Evolutionary conservation across 1,140 invertebrate genomes (phyloP).

Genomic region (Archivesica marissinica): DNA sequence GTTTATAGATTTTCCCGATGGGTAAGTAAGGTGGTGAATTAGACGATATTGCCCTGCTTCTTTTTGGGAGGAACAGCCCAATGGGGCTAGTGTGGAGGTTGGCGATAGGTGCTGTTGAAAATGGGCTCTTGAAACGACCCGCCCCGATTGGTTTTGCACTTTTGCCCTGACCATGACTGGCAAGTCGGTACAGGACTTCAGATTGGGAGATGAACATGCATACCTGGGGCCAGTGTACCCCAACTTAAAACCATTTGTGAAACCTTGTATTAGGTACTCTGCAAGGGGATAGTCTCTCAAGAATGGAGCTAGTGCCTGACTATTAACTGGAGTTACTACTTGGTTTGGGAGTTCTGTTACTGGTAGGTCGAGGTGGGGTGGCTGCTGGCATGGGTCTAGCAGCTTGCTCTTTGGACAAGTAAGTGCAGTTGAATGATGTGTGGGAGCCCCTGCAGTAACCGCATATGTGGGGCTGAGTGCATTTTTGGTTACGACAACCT

Average conservation of each 20-base stretch:
- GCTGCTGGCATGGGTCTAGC: not conserved
- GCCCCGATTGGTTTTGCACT: not conserved
- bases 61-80: not conserved
- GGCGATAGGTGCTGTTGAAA: not conserved
- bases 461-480: not conserved
- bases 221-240: not conserved
- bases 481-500: not conserved
- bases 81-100: not conserved
- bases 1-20: too few relatives aligned
- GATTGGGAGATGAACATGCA: not conserved
- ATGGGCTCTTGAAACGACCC: not conserved
- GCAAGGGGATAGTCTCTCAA: not conserved
- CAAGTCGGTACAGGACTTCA: not conserved
- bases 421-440: not conserved
- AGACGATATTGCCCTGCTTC: too few relatives aligned
- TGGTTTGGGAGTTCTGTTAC: not conserved
- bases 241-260: constrained; percentile 21
- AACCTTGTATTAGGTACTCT: not conserved
- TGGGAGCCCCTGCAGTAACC: constrained; percentile 9
- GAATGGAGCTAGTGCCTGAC: not conserved
- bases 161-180: not conserved
- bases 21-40: too few relatives aligned
- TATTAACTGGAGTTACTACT: not conserved
- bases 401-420: not conserved
- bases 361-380: not conserved